A percentile compares a stretch with the other conserved stretches of the same genome.
These are phyloP conservation scores for Perizoma affinitatum DNA, from an alignment of 2,888 invertebrate genomes.

Conservation along the genomic window DNA sequence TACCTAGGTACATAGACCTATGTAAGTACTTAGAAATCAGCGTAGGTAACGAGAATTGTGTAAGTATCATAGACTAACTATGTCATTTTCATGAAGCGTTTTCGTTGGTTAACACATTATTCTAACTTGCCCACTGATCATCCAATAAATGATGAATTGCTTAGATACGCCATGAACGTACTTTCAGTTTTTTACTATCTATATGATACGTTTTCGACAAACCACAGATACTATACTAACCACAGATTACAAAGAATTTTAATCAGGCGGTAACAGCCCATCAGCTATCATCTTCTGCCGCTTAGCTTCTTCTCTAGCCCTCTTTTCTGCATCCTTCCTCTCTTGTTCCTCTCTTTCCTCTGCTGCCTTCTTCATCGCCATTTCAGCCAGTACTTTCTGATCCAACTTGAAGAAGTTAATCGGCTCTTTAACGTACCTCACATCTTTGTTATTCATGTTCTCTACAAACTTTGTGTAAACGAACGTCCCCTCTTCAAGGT, in stretches of 20 bases:
- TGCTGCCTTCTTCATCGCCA: conserved; percentile 70
- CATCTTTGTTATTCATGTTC: conserved; percentile 71
- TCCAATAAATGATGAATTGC: no score
- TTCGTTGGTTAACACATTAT: no score
- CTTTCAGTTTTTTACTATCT: no score
- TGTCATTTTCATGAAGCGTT: no score
- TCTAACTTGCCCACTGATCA: no score
- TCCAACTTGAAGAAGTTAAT: conserved; percentile 76
- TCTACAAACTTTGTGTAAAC: conserved; percentile 71
- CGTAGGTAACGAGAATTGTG: no score
- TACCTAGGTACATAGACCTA: no score
- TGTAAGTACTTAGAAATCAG: no score
- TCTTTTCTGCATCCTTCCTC: conserved; percentile 62
- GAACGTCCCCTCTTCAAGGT: conserved; percentile 58
- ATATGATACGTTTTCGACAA: no score
- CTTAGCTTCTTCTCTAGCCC: conserved; percentile 65
- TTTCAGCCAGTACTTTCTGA: conserved; percentile 71
- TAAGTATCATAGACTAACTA: no score
- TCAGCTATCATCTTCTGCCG: conserved; percentile 69
- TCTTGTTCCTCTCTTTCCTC: conserved; percentile 66
- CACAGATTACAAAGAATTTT: neutral
- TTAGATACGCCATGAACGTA: no score
- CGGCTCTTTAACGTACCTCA: conserved; percentile 65
- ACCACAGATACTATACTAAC: no score
- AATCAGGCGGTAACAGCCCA: conserved; percentile 54